These are phyloP conservation scores for Sylvicapra grimmia DNA, from an alignment of 2,113 vertebrate genomes.

Conservation along the genomic window DNA sequence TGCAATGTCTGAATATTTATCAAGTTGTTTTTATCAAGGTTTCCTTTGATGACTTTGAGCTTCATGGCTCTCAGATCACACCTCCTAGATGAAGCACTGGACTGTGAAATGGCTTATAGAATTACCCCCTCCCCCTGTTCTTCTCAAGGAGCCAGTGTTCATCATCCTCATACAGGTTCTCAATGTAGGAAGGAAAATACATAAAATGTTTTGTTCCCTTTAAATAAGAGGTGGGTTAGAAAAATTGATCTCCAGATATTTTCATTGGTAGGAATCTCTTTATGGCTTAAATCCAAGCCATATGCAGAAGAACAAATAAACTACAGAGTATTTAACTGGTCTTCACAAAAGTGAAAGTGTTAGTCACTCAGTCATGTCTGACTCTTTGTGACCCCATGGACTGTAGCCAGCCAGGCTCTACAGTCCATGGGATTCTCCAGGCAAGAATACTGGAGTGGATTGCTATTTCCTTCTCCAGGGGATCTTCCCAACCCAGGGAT, in stretches of 20 bases:
- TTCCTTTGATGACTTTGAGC: background rate
- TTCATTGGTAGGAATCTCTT: background rate
- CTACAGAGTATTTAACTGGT: background rate
- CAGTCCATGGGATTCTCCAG: background rate
- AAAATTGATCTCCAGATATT: background rate
- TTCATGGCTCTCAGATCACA: background rate
- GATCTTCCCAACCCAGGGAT: background rate
- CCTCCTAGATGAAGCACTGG: background rate
- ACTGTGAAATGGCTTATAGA: background rate
- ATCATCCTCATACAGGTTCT: background rate
- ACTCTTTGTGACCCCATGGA: background rate
- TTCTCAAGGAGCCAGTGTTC: background rate
- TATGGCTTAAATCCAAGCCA: background rate
- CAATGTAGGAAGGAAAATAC: background rate
- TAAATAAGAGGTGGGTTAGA: background rate
- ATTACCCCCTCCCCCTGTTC: no score
- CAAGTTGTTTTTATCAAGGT: background rate
- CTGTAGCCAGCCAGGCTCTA: background rate
- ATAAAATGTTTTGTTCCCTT: background rate
- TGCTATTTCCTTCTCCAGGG: background rate
- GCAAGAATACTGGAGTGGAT: background rate
- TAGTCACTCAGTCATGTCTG: background rate
- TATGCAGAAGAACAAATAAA: background rate
- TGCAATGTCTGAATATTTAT: background rate
- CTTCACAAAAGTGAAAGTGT: background rate